Conservation (phyloP, 2,797 vertebrate species). For the Xiphophorus birchmanni region DNA sequence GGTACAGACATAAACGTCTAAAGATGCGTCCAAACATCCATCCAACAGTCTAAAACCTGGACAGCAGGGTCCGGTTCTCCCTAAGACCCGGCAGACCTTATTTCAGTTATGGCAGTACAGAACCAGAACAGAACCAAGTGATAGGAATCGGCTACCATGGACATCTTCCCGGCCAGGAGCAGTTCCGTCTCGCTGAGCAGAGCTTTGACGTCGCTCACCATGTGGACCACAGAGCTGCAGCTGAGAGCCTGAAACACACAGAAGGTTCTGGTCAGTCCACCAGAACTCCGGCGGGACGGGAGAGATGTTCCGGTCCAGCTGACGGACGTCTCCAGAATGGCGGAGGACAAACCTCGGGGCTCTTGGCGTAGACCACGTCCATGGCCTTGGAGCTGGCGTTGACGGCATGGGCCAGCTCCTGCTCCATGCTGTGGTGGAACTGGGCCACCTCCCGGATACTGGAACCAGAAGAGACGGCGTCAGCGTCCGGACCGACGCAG, state of each 20-base stretch:
- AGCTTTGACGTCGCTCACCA: constrained; percentile 93
- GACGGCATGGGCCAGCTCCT: constrained; percentile 96
- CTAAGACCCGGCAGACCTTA: too few relatives aligned
- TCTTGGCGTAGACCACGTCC: constrained; percentile 92
- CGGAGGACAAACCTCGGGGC: constrained; percentile 80
- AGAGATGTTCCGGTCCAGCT: neutral
- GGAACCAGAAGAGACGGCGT: constrained; percentile 14
- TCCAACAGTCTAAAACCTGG: too few relatives aligned
- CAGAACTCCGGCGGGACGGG: neutral
- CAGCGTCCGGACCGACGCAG: neutral
- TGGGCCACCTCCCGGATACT: constrained; percentile 95
- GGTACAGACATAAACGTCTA: too few relatives aligned
- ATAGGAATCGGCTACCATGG: constrained; percentile 84
- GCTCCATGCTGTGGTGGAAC: constrained; percentile 90
- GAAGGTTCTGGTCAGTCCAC: neutral
- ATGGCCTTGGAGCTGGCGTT: constrained; percentile 97
- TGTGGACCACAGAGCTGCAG: constrained; percentile 88
- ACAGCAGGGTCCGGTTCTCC: too few relatives aligned
- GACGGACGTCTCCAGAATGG: neutral
- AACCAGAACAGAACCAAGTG: neutral
- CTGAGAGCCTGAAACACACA: constrained; percentile 82
- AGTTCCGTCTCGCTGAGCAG: constrained; percentile 94
- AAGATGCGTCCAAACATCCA: too few relatives aligned
- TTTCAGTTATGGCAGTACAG: neutral
- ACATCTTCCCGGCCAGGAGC: constrained; percentile 91